These are phyloP conservation scores for Lysiphlebus fabarum DNA, from an alignment of 1,140 invertebrate genomes.

Conservation along the genomic window DNA sequence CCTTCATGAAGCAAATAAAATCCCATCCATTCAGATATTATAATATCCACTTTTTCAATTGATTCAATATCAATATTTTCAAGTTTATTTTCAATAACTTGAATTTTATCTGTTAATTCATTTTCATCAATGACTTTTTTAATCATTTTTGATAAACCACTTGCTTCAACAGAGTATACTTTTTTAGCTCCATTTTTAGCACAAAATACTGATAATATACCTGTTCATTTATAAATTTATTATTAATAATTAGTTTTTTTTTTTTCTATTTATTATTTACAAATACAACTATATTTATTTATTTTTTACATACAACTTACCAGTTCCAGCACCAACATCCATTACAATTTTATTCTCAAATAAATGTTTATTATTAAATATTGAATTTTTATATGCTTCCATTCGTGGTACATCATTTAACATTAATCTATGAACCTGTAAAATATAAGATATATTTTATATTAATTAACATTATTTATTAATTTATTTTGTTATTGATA, in stretches of 20 bases:
- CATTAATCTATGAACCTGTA: conserved; percentile 76
- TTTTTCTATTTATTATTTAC: conserved; percentile 11
- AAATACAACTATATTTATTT: no score
- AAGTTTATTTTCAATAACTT: conserved; percentile 72
- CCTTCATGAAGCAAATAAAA: conserved; percentile 98
- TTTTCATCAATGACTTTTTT: conserved; percentile 78
- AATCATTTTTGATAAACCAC: conserved; percentile 77
- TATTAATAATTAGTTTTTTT: conserved; percentile 16
- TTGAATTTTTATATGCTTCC: conserved; percentile 85
- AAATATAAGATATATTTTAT: conserved; percentile 11
- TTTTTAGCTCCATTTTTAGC: conserved; percentile 86
- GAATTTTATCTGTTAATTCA: conserved; percentile 61
- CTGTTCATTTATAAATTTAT: conserved; percentile 43
- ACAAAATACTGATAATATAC: conserved; percentile 94
- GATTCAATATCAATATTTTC: conserved; percentile 75
- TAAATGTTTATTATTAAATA: conserved; percentile 70
- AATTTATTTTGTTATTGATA: neutral
- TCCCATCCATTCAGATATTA: conserved; percentile 99
- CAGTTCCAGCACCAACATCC: conserved; percentile 89
- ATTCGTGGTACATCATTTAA: conserved; percentile 84
- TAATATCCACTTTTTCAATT: conserved; percentile 85
- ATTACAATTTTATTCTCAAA: conserved; percentile 79
- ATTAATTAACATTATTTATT: neutral
- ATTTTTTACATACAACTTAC: conserved; percentile 31
- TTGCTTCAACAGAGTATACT: conserved; percentile 92